Evolutionary conservation across 1,140 invertebrate genomes (phyloP).

Genomic region (Drosophila carrolli): DNA sequence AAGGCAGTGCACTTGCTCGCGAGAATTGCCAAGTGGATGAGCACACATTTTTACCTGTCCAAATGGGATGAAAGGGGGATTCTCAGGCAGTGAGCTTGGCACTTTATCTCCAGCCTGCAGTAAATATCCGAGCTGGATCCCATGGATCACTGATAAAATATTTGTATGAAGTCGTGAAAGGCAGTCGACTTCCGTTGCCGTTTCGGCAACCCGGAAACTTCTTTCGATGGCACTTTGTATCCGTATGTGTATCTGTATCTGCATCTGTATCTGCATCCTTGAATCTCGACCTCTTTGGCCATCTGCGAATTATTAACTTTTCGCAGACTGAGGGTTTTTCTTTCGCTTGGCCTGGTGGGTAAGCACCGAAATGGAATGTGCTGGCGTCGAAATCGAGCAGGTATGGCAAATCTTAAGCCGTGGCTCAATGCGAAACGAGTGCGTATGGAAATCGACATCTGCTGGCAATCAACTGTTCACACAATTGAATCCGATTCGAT

Average conservation of each 20-base stretch:
- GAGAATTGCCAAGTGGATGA: background rate
- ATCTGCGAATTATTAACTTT: constrained; percentile 2
- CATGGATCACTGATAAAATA: constrained; percentile 41
- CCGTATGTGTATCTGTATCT: background rate
- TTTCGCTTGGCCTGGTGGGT: background rate
- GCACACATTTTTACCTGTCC: constrained; percentile 2
- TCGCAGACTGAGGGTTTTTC: background rate
- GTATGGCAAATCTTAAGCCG: background rate
- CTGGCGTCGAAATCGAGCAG: background rate
- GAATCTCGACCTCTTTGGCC: background rate
- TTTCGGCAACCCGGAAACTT: constrained; percentile 10
- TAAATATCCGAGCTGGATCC: constrained; percentile 18
- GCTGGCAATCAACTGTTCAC: constrained; percentile 41
- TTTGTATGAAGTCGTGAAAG: constrained; percentile 20
- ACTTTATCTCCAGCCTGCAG: constrained; percentile 2
- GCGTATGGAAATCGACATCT: constrained; percentile 33
- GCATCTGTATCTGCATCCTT: background rate
- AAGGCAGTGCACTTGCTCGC: background rate
- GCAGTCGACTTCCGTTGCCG: constrained; percentile 25
- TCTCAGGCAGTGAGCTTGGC: background rate
- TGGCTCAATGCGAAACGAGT: background rate
- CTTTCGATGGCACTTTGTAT: background rate
- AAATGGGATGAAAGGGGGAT: background rate
- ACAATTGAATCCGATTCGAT: constrained; percentile 40
- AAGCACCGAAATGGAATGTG: constrained; percentile 3